Evolutionary conservation across 2,797 vertebrate genomes (phyloP), one percentile per base, ranked within the genome.

Genomic region (Anguilla obscura): DNA sequence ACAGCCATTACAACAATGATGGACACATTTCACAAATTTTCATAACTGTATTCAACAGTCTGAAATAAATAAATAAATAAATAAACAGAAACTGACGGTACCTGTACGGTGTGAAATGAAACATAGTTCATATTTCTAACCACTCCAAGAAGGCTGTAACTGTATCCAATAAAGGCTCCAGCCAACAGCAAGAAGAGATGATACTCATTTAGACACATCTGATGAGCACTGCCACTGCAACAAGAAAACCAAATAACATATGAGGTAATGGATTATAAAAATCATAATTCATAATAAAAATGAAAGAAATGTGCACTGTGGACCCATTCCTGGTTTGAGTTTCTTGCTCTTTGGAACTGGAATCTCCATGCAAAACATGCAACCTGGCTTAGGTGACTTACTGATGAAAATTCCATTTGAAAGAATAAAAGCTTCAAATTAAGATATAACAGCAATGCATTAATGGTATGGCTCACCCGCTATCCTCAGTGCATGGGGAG

Each of bases 51-150:
- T 36, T 74, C 9, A 3, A 74, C 30, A 74, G 21, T 4, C 21
- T 80, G 5, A 82, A 82, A 24, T 21, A 33, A 33, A 33, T 33
- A 33, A 33, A 33, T 33, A 82, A 82, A 24, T 21, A 82, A 82
- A 24, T 21, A 6, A 80, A 85, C 14, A 56, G 3, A 54, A 54
- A 58, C 6, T 45, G n/a, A 1, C 30, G 76, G n/a, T 94, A 99
- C 99, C 97, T 99, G 98, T 92, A 99, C 96, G 74, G 96, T 92
- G 87, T 96, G 97, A 91, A 99, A 99, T 0, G 97, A 96, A 69
- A 99, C 94, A 88, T 98, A 99, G 93, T 98, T 98, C 95, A 98
- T 96, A 92, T 98, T 98, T 92, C 97, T 95, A 90, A 98, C 95
- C 89, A 99, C 96, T 88, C 98, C 98, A 50, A 96, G 93, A 76